phyloP scores from a whole-genome alignment of 2,113 vertebrate species.

The Castor canadensis region DNA sequence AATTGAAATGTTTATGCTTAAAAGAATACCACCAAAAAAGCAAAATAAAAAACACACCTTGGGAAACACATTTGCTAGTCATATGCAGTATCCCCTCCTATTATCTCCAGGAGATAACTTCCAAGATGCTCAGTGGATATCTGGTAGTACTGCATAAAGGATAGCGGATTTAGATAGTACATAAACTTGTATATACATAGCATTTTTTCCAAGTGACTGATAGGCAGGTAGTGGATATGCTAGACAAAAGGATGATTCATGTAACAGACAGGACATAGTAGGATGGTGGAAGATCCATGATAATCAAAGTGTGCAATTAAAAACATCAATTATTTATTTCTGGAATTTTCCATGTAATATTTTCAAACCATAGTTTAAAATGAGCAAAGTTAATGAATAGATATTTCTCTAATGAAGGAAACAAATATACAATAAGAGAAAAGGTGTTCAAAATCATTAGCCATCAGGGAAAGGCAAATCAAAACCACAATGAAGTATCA shows the following conservation, averaged over 20 bases:
- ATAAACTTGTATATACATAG: background rate
- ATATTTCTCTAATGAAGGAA: conserved; percentile 2
- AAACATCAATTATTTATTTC: background rate
- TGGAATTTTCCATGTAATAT: background rate
- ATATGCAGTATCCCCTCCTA: background rate
- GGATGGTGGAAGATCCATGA: background rate
- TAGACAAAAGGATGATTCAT: background rate
- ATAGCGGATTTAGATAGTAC: background rate
- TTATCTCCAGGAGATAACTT: background rate
- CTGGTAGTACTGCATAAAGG: too few relatives aligned
- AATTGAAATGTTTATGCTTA: background rate
- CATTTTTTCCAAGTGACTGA: background rate
- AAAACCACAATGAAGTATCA: background rate
- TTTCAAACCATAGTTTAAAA: background rate
- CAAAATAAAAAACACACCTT: background rate
- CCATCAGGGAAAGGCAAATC: background rate
- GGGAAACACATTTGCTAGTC: background rate
- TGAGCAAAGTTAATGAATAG: background rate
- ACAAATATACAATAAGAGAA: background rate
- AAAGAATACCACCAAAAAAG: background rate
- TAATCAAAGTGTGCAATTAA: background rate
- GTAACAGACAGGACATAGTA: background rate
- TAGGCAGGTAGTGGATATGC: background rate
- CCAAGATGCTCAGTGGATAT: background rate
- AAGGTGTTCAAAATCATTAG: background rate